Evolutionary conservation across 2,797 vertebrate genomes (phyloP), one percentile per base, ranked within the genome.

Genomic region (Chaunax sp.): DNA sequence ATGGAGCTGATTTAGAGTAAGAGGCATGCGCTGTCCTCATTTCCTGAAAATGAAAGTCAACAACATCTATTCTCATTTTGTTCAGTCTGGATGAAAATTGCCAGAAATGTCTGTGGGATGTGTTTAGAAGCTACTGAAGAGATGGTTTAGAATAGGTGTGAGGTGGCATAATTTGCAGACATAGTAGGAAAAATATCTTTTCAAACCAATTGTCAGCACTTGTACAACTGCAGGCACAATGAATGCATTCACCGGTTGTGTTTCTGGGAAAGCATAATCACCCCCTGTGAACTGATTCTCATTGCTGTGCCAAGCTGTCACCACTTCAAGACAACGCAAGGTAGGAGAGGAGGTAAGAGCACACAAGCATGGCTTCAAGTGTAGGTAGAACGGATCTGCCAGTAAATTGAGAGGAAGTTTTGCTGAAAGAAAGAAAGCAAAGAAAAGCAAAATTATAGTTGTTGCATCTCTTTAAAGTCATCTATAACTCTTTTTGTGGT

Each of bases 1-100:
- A 90, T 87, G 64, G 77, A 55, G 78, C 67, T 78, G 77, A 86
- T 86, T 80, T 83, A 72, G 69, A 85, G 76, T 43, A 77, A 84
- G 73, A 84, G 59, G 65, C 62, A 37, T 30, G 52, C 62, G 60
- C 71, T 75, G 74, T 82, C 80, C 84, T 82, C 68, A 26, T 85
- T 87, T 81, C 64, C 59, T 70, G 65, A 78, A 86, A 85, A 73
- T 69, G 61, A 82, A 88, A 77, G 66, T 72, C 60, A 0, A 1
- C 2, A 13, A 82, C 80, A 83, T 87, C 55, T 69, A 67, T 84
- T 87, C 67, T 82, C 60, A 81, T 87, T 90, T 76, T 63, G 74
- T 69, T 87, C 69, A 87, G 64, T 80, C 69, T 72, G 78, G 57
- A 74, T 47, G 19, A 61, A 51, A 82, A 80, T 83, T 38, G 58